Percentiles rank a stretch among this genome's conserved stretches.
These are phyloP conservation scores for Cydia pomonella DNA, from an alignment of 1,140 invertebrate genomes.

Conservation along the genomic window DNA sequence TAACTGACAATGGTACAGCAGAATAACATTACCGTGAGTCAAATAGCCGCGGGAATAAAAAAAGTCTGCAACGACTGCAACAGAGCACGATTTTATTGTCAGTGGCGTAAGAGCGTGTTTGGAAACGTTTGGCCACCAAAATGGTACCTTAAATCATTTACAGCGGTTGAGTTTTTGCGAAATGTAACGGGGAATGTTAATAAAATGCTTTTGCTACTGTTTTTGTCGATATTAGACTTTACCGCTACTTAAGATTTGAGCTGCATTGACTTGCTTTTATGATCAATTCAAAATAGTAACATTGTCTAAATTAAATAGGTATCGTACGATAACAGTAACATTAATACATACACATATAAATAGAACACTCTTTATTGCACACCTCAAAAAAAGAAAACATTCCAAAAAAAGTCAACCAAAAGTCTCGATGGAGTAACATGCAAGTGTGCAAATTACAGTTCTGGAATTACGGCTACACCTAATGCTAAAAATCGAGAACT, in stretches of 20 bases:
- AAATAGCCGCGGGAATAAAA: background rate
- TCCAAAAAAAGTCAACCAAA: background rate
- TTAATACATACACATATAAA: too few species aligned
- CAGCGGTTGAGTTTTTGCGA: constrained; percentile 19
- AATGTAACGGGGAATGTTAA: constrained; percentile 2
- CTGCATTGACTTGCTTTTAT: background rate
- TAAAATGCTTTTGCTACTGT: background rate
- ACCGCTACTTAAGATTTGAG: background rate
- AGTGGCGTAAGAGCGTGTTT: background rate
- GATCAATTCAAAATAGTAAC: too few species aligned
- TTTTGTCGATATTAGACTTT: background rate
- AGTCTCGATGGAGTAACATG: background rate
- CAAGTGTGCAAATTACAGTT: constrained; percentile 1
- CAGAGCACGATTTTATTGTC: background rate
- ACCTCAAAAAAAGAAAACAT: too few species aligned
- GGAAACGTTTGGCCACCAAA: background rate
- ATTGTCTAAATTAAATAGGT: too few species aligned
- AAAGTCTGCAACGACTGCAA: background rate
- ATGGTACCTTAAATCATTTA: background rate
- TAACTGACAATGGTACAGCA: too few species aligned
- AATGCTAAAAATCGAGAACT: constrained; percentile 18
- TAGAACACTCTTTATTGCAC: too few species aligned
- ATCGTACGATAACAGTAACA: too few species aligned
- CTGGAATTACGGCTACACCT: background rate
- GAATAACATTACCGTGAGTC: background rate